These are phyloP conservation scores for Rhogogaster chlorosoma DNA, from an alignment of 2,888 invertebrate genomes.

Conservation along the genomic window DNA sequence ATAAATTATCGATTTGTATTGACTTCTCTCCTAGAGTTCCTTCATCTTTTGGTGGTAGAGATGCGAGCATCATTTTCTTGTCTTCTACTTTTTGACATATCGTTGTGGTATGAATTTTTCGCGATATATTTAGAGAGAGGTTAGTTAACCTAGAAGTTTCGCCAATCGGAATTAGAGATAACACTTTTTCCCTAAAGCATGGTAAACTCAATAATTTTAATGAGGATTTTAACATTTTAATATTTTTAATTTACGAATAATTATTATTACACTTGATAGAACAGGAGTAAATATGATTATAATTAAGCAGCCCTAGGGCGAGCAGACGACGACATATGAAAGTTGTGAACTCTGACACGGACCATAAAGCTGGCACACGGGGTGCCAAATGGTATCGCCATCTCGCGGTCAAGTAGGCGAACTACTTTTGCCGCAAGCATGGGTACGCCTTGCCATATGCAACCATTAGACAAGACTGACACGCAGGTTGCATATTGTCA, in stretches of 20 bases:
- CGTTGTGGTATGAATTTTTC: slow-evolving; percentile 57
- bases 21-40: slow-evolving; percentile 89
- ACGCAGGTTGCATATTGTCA: too few species aligned
- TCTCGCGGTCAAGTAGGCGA: neutral
- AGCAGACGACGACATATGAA: neutral
- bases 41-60: slow-evolving; percentile 82
- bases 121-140: neutral
- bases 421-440: neutral
- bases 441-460: neutral
- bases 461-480: neutral
- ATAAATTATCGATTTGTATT: slow-evolving; percentile 84
- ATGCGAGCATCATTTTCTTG: slow-evolving; percentile 69
- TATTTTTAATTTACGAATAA: neutral
- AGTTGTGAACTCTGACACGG: neutral
- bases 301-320: neutral
- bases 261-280: neutral
- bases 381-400: neutral
- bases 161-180: neutral
- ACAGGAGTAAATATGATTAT: neutral
- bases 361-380: neutral
- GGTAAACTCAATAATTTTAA: slow-evolving; percentile 11
- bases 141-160: neutral
- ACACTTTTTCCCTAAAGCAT: neutral
- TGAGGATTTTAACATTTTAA: slow-evolving; percentile 24
- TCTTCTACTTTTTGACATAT: slow-evolving; percentile 70